Percentiles rank a stretch among this genome's conserved stretches.
phyloP scores from a whole-genome alignment of 2,113 vertebrate species.

The Prinia subflava region DNA sequence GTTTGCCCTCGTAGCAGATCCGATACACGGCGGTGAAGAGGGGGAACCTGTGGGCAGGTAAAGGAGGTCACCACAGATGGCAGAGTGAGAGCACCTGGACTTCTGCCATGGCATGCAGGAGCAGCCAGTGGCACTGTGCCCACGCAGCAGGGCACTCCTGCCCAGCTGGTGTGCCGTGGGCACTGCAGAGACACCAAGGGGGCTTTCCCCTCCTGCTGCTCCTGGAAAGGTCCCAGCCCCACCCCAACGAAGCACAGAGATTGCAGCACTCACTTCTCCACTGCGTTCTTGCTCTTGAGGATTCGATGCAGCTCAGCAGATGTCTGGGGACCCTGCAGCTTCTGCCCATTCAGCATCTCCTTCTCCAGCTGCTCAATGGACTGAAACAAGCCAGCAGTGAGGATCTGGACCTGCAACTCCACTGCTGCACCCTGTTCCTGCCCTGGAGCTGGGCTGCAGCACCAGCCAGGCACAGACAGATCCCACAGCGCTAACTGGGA shows the following conservation, averaged over 20 bases:
- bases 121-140: not conserved
- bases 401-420: not conserved
- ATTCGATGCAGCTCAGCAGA: conserved; percentile 86
- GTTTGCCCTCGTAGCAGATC: conserved; percentile 87
- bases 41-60: conserved; percentile 81
- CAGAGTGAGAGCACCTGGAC: not conserved
- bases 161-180: not conserved
- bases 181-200: not conserved
- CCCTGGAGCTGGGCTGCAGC: not conserved
- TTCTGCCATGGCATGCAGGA: fast-evolving
- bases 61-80: not conserved
- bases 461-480: not conserved
- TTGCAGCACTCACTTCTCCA: conserved; percentile 83
- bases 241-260: not conserved
- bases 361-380: conserved; percentile 92
- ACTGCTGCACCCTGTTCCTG: not conserved
- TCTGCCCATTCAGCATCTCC: conserved; percentile 96
- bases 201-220: not conserved
- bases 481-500: not conserved
- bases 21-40: conserved; percentile 91
- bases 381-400: conserved; percentile 63
- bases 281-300: conserved; percentile 83
- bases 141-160: not conserved
- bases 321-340: conserved; percentile 95
- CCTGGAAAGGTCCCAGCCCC: not conserved